These are phyloP conservation scores for Cenopis cana DNA, from an alignment of 2,888 invertebrate species.

Conservation along the genomic window DNA sequence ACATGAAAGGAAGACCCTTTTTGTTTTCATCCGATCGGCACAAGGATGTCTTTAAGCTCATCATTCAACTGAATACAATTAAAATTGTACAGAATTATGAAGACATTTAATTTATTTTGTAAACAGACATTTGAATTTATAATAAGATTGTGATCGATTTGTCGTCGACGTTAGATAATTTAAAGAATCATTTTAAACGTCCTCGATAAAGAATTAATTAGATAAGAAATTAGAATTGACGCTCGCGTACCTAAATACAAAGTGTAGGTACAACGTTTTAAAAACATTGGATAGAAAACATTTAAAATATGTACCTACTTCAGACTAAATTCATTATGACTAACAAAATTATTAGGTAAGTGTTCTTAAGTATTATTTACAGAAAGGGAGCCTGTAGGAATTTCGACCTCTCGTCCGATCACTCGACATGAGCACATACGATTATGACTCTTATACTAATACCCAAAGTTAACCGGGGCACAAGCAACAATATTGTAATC, in stretches of 20 bases:
- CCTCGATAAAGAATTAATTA: no score
- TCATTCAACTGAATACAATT: constrained; percentile 16
- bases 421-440: background rate
- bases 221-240: no score
- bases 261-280: no score
- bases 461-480: constrained; percentile 11
- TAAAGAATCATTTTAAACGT: no score
- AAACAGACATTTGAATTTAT: background rate
- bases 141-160: background rate
- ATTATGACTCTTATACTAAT: constrained; percentile 17
- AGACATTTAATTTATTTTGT: background rate
- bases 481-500: background rate
- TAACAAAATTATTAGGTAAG: background rate
- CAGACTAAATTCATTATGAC: background rate
- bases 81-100: background rate
- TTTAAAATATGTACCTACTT: background rate
- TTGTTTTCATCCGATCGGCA: constrained; percentile 24
- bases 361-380: constrained; percentile 11
- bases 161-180: background rate
- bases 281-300: background rate
- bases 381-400: constrained; percentile 30
- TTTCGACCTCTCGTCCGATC: constrained; percentile 17
- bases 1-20: constrained; percentile 22
- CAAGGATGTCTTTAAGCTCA: constrained; percentile 24
- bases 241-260: no score